Evolutionary conservation across 2,113 vertebrate species (phyloP), one percentile per base, ranked within the genome.

Genomic region (Panthera uncia): DNA sequence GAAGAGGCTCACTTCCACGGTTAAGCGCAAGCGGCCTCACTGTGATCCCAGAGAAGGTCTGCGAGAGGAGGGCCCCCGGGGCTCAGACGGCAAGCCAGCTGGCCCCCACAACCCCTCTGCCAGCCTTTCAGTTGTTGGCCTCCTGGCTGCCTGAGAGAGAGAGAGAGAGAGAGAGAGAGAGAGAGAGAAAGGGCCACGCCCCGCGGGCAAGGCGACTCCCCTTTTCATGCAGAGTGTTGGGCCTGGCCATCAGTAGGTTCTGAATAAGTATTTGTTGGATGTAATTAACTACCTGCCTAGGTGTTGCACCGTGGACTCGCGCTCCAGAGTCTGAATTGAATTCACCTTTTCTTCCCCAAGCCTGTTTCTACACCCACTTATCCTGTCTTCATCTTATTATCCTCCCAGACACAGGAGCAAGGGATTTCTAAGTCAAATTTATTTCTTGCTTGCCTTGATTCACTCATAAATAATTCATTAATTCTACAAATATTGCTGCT

Each of bases 381-480:
- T 29, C 80, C 92, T 50, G 61, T 83, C 95, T 97, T 87, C 50
- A 69, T 93, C 79, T 86, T 93, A 92, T 93, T 95, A 91, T 65
- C 92, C 61, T 81, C 55, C 33, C 92, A 73, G 74, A 95, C 95
- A 76, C 41, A 69, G 95, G 36, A 90, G 74, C 61, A 65, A 92
- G 90, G 95, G 83, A 96, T 94, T 93, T 96, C 92, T 87, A 91
- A 95, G 79, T 96, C 97, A 96, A 90, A 96, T 96, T 83, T 96
- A 87, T 89, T 98, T 91, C 90, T 91, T 94, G 61, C 79, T 97
- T 98, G 92, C 92, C 89, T 97, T 94, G 71, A 96, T 93, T 97
- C 96, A 90, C 92, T 97, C 90, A 97, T 97, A 96, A 96, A 98
- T 97, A 95, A 98, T 98, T 96, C 97, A 97, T 98, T 97, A 89